A percentile compares a stretch with the other conserved stretches of the same genome.
phyloP scores from a whole-genome alignment of 2,888 invertebrate species.

The Eilema sororculum region DNA sequence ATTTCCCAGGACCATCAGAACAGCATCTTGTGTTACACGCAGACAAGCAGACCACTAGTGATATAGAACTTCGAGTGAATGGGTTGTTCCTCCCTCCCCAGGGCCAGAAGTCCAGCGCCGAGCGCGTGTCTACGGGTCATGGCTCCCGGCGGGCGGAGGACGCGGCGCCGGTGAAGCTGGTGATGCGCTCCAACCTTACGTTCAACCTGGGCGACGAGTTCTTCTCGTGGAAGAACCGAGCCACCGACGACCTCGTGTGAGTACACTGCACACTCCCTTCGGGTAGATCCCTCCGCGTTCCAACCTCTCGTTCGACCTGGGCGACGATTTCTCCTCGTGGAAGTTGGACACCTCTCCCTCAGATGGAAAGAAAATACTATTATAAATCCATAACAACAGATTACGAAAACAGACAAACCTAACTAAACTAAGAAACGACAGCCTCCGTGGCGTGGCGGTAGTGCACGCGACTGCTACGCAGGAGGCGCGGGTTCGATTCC shows the following conservation, averaged over 20 bases:
- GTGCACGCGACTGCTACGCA: no score
- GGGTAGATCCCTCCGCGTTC: slow-evolving; percentile 61
- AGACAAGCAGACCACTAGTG: no score
- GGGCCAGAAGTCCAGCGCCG: neutral
- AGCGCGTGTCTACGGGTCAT: neutral
- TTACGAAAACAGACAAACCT: neutral
- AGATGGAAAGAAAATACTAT: neutral
- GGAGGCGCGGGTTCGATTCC: no score
- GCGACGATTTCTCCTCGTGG: slow-evolving; percentile 73
- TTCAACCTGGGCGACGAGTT: slow-evolving; percentile 78
- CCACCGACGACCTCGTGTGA: slow-evolving; percentile 60
- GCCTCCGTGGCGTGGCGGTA: no score
- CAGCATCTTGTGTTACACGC: no score
- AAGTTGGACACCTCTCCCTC: neutral
- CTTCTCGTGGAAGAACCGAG: slow-evolving; percentile 60
- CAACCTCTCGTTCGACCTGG: slow-evolving; percentile 79
- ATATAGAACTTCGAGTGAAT: no score
- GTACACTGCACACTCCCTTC: slow-evolving; percentile 32
- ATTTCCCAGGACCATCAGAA: no score
- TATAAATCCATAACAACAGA: neutral
- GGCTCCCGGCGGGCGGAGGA: neutral
- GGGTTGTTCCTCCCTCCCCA: no score
- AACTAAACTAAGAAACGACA: no score
- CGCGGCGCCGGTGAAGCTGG: slow-evolving; percentile 65
- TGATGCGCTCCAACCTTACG: slow-evolving; percentile 77